Percentiles rank a stretch among this genome's conserved stretches.
Evolutionary conservation across 2,888 invertebrate species (phyloP).

Genomic region (Marasmarcha lunaedactyla): DNA sequence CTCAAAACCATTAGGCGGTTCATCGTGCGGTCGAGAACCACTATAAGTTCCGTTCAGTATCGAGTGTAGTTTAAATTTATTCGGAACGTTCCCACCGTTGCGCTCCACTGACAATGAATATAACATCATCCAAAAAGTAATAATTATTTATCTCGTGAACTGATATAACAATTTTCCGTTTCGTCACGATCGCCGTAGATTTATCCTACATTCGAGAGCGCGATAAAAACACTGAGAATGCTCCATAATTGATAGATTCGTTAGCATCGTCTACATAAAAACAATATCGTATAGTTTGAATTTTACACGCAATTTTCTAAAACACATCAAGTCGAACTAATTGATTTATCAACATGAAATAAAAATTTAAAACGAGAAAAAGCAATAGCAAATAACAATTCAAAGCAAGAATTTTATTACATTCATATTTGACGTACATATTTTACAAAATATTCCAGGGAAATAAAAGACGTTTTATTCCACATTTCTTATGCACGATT

Average conservation of each 20-base stretch:
- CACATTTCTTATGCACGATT: too few species aligned
- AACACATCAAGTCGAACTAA: too few species aligned
- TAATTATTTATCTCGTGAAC: constrained; percentile 62
- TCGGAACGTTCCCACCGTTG: constrained; percentile 60
- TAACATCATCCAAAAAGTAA: constrained; percentile 43
- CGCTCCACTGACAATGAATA: constrained; percentile 51
- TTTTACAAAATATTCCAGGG: too few species aligned
- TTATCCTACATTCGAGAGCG: constrained; percentile 34
- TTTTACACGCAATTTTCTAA: too few species aligned
- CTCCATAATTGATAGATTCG: constrained; percentile 35
- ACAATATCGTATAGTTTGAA: neutral
- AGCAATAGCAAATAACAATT: too few species aligned
- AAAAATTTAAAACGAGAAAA: too few species aligned
- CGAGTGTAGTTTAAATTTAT: constrained; percentile 53
- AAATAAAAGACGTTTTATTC: too few species aligned
- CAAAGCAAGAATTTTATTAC: too few species aligned
- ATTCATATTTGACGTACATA: too few species aligned
- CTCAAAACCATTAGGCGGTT: constrained; percentile 13
- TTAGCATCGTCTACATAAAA: constrained; percentile 18
- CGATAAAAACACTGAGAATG: constrained; percentile 41
- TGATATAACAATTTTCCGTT: constrained; percentile 60
- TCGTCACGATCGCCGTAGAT: constrained; percentile 51
- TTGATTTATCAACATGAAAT: too few species aligned
- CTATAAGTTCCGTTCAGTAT: constrained; percentile 42
- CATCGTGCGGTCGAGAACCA: constrained; percentile 39